phyloP scores from a whole-genome alignment of 2,113 vertebrate genomes.

The Crotalus horridus region DNA sequence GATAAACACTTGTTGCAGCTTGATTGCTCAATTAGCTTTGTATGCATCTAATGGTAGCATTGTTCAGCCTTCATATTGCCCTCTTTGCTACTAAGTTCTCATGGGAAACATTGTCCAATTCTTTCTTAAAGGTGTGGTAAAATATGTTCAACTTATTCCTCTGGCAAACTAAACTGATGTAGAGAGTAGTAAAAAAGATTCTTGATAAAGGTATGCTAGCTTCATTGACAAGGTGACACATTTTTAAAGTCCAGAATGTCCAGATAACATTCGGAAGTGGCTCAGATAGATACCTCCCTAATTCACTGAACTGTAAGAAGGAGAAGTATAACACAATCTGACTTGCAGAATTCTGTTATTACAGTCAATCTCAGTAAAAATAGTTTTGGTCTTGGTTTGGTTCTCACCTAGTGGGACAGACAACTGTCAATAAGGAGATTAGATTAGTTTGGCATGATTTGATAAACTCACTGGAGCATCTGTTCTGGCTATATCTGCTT shows the following conservation, averaged over 20 bases:
- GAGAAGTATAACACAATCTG: not conserved
- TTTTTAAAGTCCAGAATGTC: not conserved
- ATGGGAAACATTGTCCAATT: not conserved
- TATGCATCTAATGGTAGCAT: not conserved
- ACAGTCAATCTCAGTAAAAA: not conserved
- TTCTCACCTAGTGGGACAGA: not conserved
- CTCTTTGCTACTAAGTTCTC: not conserved
- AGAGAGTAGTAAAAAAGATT: not conserved
- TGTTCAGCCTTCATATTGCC: not conserved
- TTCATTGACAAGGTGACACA: not conserved
- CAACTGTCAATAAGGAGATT: not conserved
- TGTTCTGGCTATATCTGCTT: not conserved
- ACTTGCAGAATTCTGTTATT: not conserved
- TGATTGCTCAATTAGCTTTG: not conserved
- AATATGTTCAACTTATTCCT: not conserved
- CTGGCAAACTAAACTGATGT: not conserved
- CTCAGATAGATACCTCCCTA: not conserved
- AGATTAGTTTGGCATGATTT: not conserved
- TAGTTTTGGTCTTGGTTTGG: not conserved
- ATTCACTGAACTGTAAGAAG: not conserved
- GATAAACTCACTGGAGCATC: not conserved
- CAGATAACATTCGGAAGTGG: not conserved
- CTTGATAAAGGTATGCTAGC: not conserved
- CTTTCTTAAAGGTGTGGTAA: not conserved
- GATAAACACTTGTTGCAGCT: not conserved